A percentile compares a stretch with the other conserved stretches of the same genome.
phyloP scores from a whole-genome alignment of 2,888 invertebrate species.

The Nomada fucata region DNA sequence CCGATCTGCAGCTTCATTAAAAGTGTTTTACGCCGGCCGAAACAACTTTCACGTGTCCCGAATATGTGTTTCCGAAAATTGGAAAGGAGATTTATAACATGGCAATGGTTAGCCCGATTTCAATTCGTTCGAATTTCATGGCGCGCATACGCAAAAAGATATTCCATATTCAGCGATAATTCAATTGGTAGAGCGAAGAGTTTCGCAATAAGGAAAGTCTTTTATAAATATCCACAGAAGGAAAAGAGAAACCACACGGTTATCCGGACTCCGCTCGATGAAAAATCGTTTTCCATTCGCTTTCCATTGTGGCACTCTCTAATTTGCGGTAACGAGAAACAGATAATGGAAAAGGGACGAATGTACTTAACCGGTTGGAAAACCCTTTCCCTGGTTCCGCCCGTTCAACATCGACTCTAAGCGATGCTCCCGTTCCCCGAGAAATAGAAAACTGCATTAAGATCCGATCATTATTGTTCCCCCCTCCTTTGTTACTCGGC shows the following conservation, averaged over 20 bases:
- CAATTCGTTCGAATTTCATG: constrained; percentile 6
- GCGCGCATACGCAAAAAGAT: constrained; percentile 7
- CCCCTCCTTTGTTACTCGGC: neutral
- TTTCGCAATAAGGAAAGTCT: neutral
- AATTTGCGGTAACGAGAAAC: constrained; percentile 61
- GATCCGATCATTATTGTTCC: constrained; percentile 36
- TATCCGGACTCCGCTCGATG: neutral
- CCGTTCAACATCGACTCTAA: neutral
- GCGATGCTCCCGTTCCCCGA: constrained; percentile 4
- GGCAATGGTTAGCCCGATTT: neutral
- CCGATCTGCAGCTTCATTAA: constrained; percentile 11
- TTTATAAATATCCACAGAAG: constrained; percentile 21
- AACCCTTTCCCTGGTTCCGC: neutral
- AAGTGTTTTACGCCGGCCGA: constrained; percentile 3
- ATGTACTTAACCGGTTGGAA: constrained; percentile 34
- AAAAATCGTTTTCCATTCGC: constrained; percentile 41
- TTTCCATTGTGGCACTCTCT: constrained; percentile 36
- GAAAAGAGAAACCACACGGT: constrained; percentile 13
- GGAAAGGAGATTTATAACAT: neutral
- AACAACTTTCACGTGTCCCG: neutral
- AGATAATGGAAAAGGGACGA: constrained; percentile 47
- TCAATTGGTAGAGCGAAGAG: neutral
- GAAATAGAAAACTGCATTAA: constrained; percentile 36
- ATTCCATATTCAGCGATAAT: constrained; percentile 1
- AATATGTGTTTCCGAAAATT: neutral